Evolutionary conservation across 2,113 vertebrate species (phyloP).

Genomic region (Pelecanus crispus): DNA sequence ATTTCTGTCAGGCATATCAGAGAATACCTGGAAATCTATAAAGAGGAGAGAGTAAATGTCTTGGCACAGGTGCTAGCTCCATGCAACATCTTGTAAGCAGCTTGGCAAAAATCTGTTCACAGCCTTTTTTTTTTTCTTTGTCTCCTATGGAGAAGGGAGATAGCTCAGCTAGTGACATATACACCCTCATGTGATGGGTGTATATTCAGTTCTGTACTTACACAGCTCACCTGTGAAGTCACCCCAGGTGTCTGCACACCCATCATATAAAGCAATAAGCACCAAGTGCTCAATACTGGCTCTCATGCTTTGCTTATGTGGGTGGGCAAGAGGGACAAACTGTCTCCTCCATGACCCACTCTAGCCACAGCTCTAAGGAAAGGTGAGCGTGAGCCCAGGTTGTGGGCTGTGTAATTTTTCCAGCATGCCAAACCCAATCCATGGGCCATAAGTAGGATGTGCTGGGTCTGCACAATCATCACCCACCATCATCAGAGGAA

Average conservation of each 20-base stretch:
- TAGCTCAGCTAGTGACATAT: neutral
- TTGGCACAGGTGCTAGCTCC: neutral
- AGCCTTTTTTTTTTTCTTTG: neutral
- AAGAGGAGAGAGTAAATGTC: neutral
- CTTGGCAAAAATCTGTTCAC: neutral
- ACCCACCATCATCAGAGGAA: neutral
- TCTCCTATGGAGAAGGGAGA: neutral
- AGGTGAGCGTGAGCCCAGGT: neutral
- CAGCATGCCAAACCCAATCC: neutral
- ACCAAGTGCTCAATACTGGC: neutral
- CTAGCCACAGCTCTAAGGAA: neutral
- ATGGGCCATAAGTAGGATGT: neutral
- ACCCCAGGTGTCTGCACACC: neutral
- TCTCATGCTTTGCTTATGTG: neutral
- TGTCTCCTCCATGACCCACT: neutral
- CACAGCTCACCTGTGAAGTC: neutral
- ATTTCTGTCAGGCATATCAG: neutral
- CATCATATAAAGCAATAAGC: neutral
- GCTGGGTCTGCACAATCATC: neutral
- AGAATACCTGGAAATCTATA: neutral
- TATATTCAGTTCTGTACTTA: neutral
- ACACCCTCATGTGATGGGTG: neutral
- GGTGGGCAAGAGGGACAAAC: neutral
- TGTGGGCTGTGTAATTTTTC: neutral
- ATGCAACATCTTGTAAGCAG: neutral